Evolutionary conservation across 2,113 vertebrate species (phyloP).

Genomic region (Pterocles orientalis): DNA sequence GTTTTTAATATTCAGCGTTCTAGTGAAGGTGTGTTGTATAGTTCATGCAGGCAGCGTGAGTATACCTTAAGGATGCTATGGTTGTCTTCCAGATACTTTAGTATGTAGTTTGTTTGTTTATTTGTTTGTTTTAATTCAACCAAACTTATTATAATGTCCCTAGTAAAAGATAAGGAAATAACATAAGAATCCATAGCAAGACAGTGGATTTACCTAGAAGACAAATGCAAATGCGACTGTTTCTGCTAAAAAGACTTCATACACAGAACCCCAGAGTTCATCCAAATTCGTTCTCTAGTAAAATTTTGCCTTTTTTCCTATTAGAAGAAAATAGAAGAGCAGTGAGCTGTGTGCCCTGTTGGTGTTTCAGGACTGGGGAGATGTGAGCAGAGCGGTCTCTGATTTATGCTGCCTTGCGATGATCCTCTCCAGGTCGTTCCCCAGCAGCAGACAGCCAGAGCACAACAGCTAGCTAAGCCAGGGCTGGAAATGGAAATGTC

Average conservation of each 20-base stretch:
- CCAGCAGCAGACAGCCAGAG: neutral
- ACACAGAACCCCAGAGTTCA: neutral
- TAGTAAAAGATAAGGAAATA: neutral
- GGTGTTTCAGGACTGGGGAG: neutral
- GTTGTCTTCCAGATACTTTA: neutral
- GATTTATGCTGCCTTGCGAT: neutral
- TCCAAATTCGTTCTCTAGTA: neutral
- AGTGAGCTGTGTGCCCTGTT: neutral
- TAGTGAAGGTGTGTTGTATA: neutral
- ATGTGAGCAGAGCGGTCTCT: neutral
- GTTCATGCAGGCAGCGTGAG: neutral
- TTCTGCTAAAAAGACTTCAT: neutral
- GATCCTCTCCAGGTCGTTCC: neutral
- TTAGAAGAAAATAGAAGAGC: neutral
- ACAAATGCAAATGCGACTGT: neutral
- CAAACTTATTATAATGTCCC: neutral
- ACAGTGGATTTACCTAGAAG: neutral
- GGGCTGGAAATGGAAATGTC: neutral
- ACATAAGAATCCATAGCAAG: neutral
- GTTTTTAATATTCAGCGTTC: neutral
- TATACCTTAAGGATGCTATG: neutral
- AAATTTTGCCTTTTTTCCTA: neutral
- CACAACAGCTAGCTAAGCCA: neutral
- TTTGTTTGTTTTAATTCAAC: neutral
- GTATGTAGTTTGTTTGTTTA: neutral